Conservation (phyloP, 2,113 vertebrate genomes). For the Carlito syrichta region DNA sequence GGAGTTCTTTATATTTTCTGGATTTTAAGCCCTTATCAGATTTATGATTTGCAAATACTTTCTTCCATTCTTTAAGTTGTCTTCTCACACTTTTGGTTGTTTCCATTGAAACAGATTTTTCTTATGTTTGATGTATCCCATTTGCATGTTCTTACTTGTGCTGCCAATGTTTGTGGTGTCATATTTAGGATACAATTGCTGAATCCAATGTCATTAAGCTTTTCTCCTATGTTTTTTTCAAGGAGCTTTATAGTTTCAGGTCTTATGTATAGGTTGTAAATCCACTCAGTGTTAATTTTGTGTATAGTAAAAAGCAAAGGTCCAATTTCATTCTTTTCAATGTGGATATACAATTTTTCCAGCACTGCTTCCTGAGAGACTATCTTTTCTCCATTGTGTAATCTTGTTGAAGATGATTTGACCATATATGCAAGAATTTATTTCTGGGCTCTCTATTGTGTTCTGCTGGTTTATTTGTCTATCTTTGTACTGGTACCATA, state of each 20-base stretch:
- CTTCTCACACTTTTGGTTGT: background rate
- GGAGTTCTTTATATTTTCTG: background rate
- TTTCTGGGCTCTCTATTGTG: background rate
- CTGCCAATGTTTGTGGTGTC: background rate
- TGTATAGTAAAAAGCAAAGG: background rate
- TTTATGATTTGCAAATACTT: background rate
- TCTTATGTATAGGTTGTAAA: background rate
- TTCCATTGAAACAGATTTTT: background rate
- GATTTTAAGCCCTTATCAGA: background rate
- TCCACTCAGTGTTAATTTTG: background rate
- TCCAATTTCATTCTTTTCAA: background rate
- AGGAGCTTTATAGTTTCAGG: background rate
- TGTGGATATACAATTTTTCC: background rate
- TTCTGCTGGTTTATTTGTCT: background rate
- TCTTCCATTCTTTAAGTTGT: background rate
- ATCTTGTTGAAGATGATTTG: background rate
- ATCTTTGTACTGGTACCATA: background rate
- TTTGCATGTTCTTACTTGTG: background rate
- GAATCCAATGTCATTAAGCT: background rate
- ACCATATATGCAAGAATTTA: background rate
- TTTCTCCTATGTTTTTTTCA: background rate
- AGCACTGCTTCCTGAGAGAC: background rate
- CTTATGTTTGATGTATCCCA: background rate
- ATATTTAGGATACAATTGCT: background rate
- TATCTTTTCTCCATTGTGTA: background rate